Conservation (phyloP, 2,888 invertebrate genomes). For the Cheilosia impressa region DNA sequence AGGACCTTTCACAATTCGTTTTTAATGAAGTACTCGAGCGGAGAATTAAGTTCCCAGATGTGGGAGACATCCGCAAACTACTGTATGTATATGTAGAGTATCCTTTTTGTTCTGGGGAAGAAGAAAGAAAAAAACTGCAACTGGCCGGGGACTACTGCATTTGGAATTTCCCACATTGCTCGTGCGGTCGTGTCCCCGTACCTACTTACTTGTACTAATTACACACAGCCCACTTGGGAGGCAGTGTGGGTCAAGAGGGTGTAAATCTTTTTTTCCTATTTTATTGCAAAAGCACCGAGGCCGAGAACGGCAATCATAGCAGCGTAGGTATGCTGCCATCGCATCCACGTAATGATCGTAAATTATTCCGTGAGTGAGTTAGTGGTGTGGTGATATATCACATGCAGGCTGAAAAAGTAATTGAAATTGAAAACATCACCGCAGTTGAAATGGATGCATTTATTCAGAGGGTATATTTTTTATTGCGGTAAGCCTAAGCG, state of each 20-base stretch:
- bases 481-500: background rate
- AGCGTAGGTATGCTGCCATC: background rate
- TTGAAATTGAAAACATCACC: constrained; percentile 43
- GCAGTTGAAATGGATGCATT: constrained; percentile 8
- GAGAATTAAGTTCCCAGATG: constrained; percentile 37
- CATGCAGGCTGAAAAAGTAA: constrained; percentile 16
- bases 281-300: constrained; percentile 15
- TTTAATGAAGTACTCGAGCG: constrained; percentile 30
- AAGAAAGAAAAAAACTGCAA: constrained; percentile 12
- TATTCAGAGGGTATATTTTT: background rate
- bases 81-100: background rate
- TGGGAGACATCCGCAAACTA: constrained; percentile 29
- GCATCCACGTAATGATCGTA: constrained; percentile 18
- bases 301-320: background rate
- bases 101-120: background rate
- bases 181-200: background rate
- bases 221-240: background rate
- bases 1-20: constrained; percentile 11
- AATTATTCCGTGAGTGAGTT: constrained; percentile 37
- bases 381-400: constrained; percentile 14
- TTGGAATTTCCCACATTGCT: background rate
- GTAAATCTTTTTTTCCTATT: constrained; percentile 38
- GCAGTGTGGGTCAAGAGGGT: background rate
- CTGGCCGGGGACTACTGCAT: constrained; percentile 27
- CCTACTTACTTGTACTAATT: constrained; percentile 22